Evolutionary conservation across 92 coral and sea anemone species (phyloP).

Genomic region (Muricea muricata): DNA sequence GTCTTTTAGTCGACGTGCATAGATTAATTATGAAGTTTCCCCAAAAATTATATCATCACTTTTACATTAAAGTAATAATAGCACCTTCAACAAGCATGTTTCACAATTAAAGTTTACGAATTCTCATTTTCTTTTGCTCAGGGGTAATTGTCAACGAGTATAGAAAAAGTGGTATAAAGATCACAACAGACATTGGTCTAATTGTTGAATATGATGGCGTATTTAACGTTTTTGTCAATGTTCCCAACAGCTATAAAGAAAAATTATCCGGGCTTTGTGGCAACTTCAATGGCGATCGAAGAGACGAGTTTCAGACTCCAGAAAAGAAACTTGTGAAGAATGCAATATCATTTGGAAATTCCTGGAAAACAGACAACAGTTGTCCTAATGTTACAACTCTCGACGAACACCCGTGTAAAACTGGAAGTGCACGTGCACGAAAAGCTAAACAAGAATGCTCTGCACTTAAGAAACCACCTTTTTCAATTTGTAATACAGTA

Average conservation of each 20-base stretch:
- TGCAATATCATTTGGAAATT: constrained; percentile 21
- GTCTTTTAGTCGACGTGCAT: too few relatives aligned
- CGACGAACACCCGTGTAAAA: constrained; percentile 20
- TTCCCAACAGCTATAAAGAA: background rate
- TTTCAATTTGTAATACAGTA: constrained; percentile 10
- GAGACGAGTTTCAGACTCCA: constrained; percentile 29
- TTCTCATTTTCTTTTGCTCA: background rate
- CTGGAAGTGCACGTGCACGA: background rate
- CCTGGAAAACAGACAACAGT: constrained; percentile 8
- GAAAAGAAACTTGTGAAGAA: constrained; percentile 2
- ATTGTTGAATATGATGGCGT: constrained; percentile 25
- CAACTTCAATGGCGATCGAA: constrained; percentile 18
- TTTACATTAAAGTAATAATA: too few relatives aligned
- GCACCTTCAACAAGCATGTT: too few relatives aligned
- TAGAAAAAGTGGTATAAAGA: background rate
- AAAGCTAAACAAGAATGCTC: constrained; percentile 20
- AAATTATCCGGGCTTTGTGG: constrained; percentile 33
- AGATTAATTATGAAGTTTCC: too few relatives aligned
- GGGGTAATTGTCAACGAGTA: background rate
- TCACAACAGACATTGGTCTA: constrained; percentile 28
- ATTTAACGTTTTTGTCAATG: constrained; percentile 30
- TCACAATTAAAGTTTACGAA: too few relatives aligned
- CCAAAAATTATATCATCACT: too few relatives aligned
- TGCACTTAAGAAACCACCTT: background rate
- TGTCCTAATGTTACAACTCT: constrained; percentile 13